A percentile compares a stretch with the other conserved stretches of the same genome.
These are phyloP conservation scores for Apamea crenata DNA, from an alignment of 2,888 invertebrate species.

Conservation along the genomic window DNA sequence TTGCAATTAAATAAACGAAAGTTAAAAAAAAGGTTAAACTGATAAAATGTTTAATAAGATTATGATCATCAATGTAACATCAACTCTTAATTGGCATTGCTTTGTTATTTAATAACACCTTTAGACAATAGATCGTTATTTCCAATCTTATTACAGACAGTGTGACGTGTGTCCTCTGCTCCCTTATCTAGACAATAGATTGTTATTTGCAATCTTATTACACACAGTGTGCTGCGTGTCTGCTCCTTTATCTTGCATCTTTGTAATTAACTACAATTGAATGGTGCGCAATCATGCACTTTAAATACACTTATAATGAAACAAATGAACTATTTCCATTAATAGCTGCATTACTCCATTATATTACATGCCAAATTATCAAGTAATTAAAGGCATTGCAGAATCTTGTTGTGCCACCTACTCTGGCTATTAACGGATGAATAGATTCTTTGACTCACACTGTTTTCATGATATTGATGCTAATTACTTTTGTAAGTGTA, in stretches of 20 bases:
- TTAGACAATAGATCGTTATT: slow-evolving; percentile 25
- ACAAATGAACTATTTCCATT: slow-evolving; percentile 24
- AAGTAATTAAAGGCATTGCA: slow-evolving; percentile 40
- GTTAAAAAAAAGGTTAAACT: background rate
- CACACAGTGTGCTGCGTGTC: background rate
- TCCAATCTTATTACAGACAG: slow-evolving; percentile 4
- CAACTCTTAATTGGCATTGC: background rate
- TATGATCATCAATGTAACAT: background rate
- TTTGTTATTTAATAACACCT: slow-evolving; percentile 17
- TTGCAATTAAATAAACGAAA: background rate
- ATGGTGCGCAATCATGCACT: slow-evolving; percentile 16
- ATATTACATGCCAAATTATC: slow-evolving; percentile 39
- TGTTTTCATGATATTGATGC: slow-evolving; percentile 10
- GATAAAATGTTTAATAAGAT: background rate
- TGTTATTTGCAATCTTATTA: slow-evolving; percentile 1
- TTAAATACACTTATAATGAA: background rate
- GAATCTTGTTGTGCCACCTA: slow-evolving; percentile 27
- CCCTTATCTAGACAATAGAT: slow-evolving; percentile 30
- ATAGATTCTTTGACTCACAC: slow-evolving; percentile 42
- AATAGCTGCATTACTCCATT: slow-evolving; percentile 16
- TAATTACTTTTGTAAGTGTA: slow-evolving; percentile 14
- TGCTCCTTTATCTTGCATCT: slow-evolving; percentile 11
- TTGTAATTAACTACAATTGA: slow-evolving; percentile 17
- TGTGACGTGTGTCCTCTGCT: background rate
- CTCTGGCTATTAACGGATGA: slow-evolving; percentile 41